Evolutionary conservation across 2,113 vertebrate species (phyloP).

Genomic region (cat (Felis catus)): F.catus_Fca126_mat1.0 CM031427.1:25410501-25411000

Average conservation of each 20-base stretch:
- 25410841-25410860: background rate
- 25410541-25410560: background rate
- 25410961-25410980: background rate
- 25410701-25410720: background rate
- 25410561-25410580: background rate
- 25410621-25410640: rapidly evolving
- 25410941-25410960: background rate
- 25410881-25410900: background rate
- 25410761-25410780: background rate
- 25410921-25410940: background rate
- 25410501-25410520: background rate
- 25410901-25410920: background rate
- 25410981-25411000: background rate
- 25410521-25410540: background rate
- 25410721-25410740: background rate
- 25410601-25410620: background rate
- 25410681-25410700: background rate
- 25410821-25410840: background rate
- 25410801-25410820: background rate
- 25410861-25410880: background rate
- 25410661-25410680: too few species aligned
- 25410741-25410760: background rate
- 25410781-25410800: background rate
- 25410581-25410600: background rate
- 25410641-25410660: rapidly evolving